phyloP scores from a whole-genome alignment of 1,140 invertebrate species.

The Popillia japonica region DNA sequence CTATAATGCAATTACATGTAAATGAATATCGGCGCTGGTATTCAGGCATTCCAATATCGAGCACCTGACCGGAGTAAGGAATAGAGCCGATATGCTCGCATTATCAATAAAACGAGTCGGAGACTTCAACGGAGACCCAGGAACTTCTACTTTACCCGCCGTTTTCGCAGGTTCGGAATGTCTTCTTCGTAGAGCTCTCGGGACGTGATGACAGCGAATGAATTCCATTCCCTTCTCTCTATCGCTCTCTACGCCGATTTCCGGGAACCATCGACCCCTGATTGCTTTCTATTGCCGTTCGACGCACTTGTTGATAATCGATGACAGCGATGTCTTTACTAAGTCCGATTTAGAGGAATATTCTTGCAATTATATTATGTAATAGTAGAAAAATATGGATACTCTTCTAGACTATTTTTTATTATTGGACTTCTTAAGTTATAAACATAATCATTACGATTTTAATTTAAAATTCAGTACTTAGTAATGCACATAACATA shows the following conservation, averaged over 20 bases:
- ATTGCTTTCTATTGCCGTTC: not conserved
- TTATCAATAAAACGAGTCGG: conserved; percentile 31
- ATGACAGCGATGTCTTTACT: not conserved
- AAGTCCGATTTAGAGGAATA: not conserved
- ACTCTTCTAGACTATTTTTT: too few relatives aligned
- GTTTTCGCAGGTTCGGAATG: conserved; percentile 14
- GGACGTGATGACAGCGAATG: conserved; percentile 7
- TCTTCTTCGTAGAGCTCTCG: not conserved
- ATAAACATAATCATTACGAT: too few relatives aligned
- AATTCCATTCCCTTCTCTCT: not conserved
- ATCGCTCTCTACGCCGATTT: not conserved
- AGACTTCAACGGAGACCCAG: not conserved
- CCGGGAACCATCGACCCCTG: not conserved
- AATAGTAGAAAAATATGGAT: too few relatives aligned
- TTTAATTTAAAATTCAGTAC: too few relatives aligned
- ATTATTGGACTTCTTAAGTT: too few relatives aligned
- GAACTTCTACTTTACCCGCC: conserved; percentile 4
- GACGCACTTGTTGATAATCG: conserved; percentile 24
- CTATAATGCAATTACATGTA: conserved; percentile 58
- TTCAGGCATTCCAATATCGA: conserved; percentile 56
- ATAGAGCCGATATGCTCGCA: conserved; percentile 29
- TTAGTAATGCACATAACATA: too few relatives aligned
- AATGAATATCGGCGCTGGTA: conserved; percentile 55
- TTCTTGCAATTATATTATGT: not conserved
- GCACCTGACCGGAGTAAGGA: conserved; percentile 52